phyloP scores from a whole-genome alignment of 2,888 invertebrate species.

The Netelia virgata region DNA sequence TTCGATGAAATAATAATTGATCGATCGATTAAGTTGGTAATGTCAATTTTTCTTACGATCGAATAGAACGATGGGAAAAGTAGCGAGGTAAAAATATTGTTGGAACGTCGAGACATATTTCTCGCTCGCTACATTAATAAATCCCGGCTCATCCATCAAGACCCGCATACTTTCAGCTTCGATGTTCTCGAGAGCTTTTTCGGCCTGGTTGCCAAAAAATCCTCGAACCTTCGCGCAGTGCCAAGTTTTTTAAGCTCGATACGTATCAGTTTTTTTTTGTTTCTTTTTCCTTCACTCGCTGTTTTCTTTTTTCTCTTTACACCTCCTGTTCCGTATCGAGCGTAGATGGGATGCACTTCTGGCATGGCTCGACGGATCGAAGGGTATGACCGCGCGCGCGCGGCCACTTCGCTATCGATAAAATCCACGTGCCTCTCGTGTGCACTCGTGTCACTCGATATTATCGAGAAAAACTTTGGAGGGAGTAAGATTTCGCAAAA shows the following conservation, averaged over 20 bases:
- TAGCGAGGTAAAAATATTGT: too few species aligned
- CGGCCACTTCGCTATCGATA: slow-evolving; percentile 45
- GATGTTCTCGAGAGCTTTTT: slow-evolving; percentile 46
- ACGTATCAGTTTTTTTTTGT: neutral
- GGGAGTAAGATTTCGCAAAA: slow-evolving; percentile 26
- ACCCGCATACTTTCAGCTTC: slow-evolving; percentile 24
- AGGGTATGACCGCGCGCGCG: slow-evolving; percentile 12
- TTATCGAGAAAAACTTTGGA: slow-evolving; percentile 28
- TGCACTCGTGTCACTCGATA: slow-evolving; percentile 36
- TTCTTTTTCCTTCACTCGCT: slow-evolving; percentile 10
- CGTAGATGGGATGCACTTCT: slow-evolving; percentile 35
- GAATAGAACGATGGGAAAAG: too few species aligned
- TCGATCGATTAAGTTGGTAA: too few species aligned
- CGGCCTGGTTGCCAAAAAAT: slow-evolving; percentile 39
- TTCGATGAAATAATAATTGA: too few species aligned
- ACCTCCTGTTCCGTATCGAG: slow-evolving; percentile 5
- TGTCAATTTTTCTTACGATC: too few species aligned
- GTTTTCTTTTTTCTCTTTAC: slow-evolving; percentile 41
- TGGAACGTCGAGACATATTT: too few species aligned
- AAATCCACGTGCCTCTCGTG: slow-evolving; percentile 23
- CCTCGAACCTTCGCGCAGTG: slow-evolving; percentile 47
- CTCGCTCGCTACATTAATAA: neutral
- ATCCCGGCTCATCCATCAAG: slow-evolving; percentile 23
- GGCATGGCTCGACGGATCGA: slow-evolving; percentile 48
- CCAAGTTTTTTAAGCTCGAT: slow-evolving; percentile 55